Evolutionary conservation across 2,113 vertebrate genomes (phyloP), one percentile per base, ranked within the genome.

Genomic region (Mandrillus leucophaeus): DNA sequence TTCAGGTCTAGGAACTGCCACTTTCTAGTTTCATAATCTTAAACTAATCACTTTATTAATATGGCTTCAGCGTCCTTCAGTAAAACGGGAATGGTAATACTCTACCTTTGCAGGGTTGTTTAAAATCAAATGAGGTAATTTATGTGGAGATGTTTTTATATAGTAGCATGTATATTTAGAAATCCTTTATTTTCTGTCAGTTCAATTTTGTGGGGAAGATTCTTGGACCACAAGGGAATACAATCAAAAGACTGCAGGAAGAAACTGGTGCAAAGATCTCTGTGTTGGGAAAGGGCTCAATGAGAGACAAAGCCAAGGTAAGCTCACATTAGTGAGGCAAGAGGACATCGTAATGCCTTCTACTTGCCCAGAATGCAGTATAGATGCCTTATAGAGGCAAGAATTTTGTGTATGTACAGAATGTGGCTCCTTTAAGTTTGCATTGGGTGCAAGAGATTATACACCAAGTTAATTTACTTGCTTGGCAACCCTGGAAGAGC

Each of bases 151-250:
- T 89, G 14, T 91, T 96, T 64, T 94, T 64, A 52, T 57, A 48
- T 87, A 59, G 30, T 48, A 83, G 32, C 40, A 73, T 55, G 6
- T 35, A 0, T 83, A 85, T 88, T 97, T 93, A 96, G 76, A 96
- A 84, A 80, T 81, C 14, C 73, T 76, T 88, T 82, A 30, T 68
- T 98, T 59, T 66, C 94, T 98, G 76, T 84, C 98, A 99, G 99
- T 99, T 99, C 98, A 99, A 99, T 98, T 99, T 99, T 81, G 99
- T 99, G 97, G 99, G 99, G 61, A 99, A 99, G 98, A 99, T 99
- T 98, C 98, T 99, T 98, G 99, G 99, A 98, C 99, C 99, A 92
- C 99, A 99, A 99, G 99, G 99, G 86, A 99, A 99, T 98, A 99
- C 99, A 87, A 99, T 99, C 98, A 99, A 99, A 96, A 99, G 99